Base-by-base conservation (phyloP, 1,140 invertebrate species). In the Zaprionus gabonicus region DNA sequence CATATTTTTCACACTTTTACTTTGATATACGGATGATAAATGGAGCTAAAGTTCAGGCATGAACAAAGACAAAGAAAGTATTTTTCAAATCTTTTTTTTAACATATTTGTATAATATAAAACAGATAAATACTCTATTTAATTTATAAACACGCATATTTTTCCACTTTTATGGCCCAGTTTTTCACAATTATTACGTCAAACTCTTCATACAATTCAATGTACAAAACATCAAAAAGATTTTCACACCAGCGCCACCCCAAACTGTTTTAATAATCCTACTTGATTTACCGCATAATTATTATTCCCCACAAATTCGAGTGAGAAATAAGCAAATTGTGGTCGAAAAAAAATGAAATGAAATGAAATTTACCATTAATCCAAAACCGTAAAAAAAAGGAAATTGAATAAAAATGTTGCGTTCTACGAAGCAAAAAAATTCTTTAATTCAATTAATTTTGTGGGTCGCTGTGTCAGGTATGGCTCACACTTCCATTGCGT, bases 391-490 rank as follows among this genome's bases (percentile, higher is more conserved):
- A 41, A 55, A 78, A 41, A 55, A 57, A n/a, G 41, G n/a, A 68
- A 73, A 78, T 76, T 20, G 20, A 31, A 67, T 34, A 23, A n/a
- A 62, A 62, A 10, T 27, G 13, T 28, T 55, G 20, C 10, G 27
- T 46, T 59, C 31, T 27, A 5, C 41, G 49, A 13, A 25, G 25
- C 44, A 83, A 58, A 83, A 83, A 84, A 81, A 78, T 79, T 73
- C 84, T 84, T 58, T 74, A 90, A 90, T 90, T 84, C 72, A 88
- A 88, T 88, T 88, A 90, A 88, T 31, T 66, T 88, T 88, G 41
- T 75, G 75, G 81, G 85, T 88, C 76, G 85, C 72, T 84, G 59
- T 70, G 85, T 90, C 81, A 88, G 76, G 38, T 55, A 25, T 9
- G 2, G 9, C 31, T 2, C 28, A 9, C 15, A 41, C 31, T 41